Percentiles rank a stretch among this genome's conserved stretches.
These are phyloP conservation scores for Oreotrochilus melanogaster DNA, from an alignment of 2,113 vertebrate species.

Conservation along the genomic window DNA sequence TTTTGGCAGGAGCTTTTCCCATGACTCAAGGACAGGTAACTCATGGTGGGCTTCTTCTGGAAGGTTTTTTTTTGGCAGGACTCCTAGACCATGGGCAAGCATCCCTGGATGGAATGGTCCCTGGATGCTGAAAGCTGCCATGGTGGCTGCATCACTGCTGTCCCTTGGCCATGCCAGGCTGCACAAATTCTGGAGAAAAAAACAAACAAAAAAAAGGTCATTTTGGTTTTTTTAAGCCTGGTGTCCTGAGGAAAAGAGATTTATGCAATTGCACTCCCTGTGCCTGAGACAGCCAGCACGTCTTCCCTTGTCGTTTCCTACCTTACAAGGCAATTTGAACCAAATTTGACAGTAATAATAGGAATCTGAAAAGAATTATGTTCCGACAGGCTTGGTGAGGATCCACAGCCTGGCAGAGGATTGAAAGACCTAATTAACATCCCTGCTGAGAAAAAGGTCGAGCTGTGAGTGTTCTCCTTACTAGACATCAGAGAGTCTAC, in stretches of 20 bases:
- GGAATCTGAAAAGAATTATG: conserved; percentile 27
- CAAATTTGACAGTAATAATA: conserved; percentile 17
- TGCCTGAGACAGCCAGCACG: accelerated
- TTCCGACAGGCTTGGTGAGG: neutral
- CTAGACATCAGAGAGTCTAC: neutral
- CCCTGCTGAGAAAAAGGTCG: neutral
- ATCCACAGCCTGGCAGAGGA: neutral
- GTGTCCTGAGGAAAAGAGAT: neutral
- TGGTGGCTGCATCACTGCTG: accelerated
- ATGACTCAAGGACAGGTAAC: neutral
- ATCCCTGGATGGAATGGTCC: accelerated
- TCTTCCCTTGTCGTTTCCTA: neutral
- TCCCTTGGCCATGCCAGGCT: neutral
- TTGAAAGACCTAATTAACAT: neutral
- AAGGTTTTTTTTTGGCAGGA: neutral
- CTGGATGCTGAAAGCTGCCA: neutral
- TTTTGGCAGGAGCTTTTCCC: neutral
- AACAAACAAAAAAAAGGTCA: no score
- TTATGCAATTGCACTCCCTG: neutral
- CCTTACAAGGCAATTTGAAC: neutral
- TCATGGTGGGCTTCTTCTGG: neutral
- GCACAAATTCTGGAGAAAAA: neutral
- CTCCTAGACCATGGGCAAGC: accelerated
- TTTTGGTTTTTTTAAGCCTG: neutral
- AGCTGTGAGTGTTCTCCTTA: neutral